Percentiles rank a stretch among this genome's conserved stretches.
Evolutionary conservation across 2,888 invertebrate genomes (phyloP).

Genomic region (Epistrophe grossulariae): DNA sequence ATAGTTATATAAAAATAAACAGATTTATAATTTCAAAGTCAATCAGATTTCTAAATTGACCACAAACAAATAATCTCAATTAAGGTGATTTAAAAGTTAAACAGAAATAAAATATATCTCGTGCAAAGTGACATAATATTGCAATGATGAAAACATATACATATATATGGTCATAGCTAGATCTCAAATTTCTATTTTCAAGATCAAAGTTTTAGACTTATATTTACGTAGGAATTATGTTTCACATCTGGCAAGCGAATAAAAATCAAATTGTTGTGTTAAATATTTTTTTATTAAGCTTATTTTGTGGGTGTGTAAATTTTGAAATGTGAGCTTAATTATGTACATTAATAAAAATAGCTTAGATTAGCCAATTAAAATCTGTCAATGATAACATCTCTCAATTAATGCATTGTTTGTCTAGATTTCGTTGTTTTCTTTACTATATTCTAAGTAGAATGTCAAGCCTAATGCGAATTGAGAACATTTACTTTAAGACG

Average conservation of each 20-base stretch:
- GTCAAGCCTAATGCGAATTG: too few relatives aligned
- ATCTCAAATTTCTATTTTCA: slow-evolving; percentile 8
- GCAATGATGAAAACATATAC: neutral
- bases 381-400: slow-evolving; percentile 3
- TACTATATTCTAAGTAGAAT: too few relatives aligned
- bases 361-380: neutral
- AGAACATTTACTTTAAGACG: too few relatives aligned
- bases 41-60: slow-evolving; percentile 23
- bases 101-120: neutral
- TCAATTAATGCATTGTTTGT: too few relatives aligned
- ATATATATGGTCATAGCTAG: too few relatives aligned
- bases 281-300: too few relatives aligned
- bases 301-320: too few relatives aligned
- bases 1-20: neutral
- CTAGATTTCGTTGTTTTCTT: too few relatives aligned
- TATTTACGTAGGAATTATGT: neutral
- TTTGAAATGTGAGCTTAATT: slow-evolving; percentile 1
- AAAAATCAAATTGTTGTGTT: too few relatives aligned
- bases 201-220: neutral
- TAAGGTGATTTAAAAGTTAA: slow-evolving; percentile 30
- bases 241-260: too few relatives aligned
- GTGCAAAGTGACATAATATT: neutral
- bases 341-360: neutral
- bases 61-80: slow-evolving; percentile 19
- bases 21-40: slow-evolving; percentile 30